Evolutionary conservation across 2,113 vertebrate genomes (phyloP).

Genomic region (Paratilapia polleni): DNA sequence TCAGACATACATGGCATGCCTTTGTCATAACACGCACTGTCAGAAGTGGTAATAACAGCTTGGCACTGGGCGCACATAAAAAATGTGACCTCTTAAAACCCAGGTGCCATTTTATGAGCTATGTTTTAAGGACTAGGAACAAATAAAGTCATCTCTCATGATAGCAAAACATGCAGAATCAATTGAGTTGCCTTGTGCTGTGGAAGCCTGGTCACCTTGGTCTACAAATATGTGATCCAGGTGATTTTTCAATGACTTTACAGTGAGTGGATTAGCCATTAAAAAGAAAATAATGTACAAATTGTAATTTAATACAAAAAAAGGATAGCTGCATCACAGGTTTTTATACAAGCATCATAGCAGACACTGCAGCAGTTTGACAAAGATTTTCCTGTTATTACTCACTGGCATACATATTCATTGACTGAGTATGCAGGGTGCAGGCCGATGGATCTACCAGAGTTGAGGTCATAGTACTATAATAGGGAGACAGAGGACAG

Average conservation of each 20-base stretch:
- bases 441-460: conserved; percentile 36
- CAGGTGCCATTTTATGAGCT: background rate
- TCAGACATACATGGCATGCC: conserved; percentile 21
- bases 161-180: background rate
- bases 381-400: conserved; percentile 60
- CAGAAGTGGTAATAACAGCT: background rate
- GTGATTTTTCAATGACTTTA: conserved; percentile 24
- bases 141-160: background rate
- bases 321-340: background rate
- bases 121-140: too few relatives aligned
- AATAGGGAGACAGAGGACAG: conserved; percentile 43
- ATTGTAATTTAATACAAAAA: conserved; percentile 19
- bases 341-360: conserved; percentile 6
- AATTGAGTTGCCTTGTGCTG: background rate
- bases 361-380: conserved; percentile 45
- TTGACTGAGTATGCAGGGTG: conserved; percentile 37
- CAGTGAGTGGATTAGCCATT: conserved; percentile 24
- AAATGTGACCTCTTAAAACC: conserved; percentile 2
- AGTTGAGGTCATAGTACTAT: conserved; percentile 60
- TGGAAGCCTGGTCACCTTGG: conserved; percentile 29
- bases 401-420: conserved; percentile 73
- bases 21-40: conserved; percentile 37
- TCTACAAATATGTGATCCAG: conserved; percentile 19
- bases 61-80: background rate
- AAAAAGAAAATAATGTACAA: conserved; percentile 29